Conservation (phyloP, 1,140 invertebrate genomes). For the Idris sp. region DNA sequence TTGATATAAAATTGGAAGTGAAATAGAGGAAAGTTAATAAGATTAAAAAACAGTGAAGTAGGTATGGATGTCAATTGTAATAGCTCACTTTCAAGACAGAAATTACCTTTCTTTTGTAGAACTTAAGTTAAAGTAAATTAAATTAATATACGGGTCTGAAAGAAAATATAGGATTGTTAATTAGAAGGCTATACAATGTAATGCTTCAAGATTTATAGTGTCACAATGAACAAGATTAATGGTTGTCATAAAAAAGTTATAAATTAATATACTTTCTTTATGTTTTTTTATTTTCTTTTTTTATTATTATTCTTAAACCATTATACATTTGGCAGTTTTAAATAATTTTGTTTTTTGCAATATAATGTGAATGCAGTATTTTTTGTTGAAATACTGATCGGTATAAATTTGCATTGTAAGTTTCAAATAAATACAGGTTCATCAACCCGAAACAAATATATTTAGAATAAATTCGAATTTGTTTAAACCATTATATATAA, state of each 20-base stretch:
- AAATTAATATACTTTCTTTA: no score
- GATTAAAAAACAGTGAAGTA: constrained; percentile 11
- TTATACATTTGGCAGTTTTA: no score
- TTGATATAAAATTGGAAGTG: background rate
- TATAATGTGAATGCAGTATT: no score
- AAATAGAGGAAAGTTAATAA: constrained; percentile 2
- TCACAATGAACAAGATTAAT: background rate
- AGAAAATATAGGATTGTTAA: constrained; percentile 1
- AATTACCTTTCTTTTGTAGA: constrained; percentile 1
- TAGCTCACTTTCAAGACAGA: constrained; percentile 7
- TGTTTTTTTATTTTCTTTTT: no score
- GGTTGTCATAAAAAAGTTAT: background rate
- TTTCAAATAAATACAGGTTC: no score
- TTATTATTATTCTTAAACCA: no score
- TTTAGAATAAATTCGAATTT: constrained; percentile 4
- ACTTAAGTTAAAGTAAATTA: constrained; percentile 4
- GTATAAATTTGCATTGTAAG: no score
- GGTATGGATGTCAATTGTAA: constrained; percentile 10
- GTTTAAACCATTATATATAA: constrained; percentile 19
- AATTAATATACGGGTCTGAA: constrained; percentile 7
- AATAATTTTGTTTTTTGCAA: no score
- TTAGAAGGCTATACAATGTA: constrained; percentile 3
- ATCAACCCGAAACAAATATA: constrained; percentile 1
- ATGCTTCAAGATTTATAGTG: background rate
- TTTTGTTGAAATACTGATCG: no score